Percentiles rank a stretch among this genome's conserved stretches.
phyloP scores from a whole-genome alignment of 1,140 invertebrate genomes.

The Drosophila navojoa region DNA sequence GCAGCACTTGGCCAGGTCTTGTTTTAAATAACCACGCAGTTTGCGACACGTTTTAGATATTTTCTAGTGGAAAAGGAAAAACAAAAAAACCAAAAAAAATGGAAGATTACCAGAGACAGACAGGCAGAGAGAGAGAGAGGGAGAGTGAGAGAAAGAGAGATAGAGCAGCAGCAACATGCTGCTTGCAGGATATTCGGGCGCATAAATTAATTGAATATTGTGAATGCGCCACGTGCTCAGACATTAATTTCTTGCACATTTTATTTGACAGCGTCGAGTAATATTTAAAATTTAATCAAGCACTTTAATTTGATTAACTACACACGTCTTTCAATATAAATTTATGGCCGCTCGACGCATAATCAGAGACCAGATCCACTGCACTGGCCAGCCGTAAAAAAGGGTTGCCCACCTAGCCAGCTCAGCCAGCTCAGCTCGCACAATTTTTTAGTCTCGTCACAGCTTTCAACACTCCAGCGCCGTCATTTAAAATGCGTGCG shows the following conservation, averaged over 20 bases:
- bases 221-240: conserved; percentile 57
- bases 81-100: conserved; percentile 14
- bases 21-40: conserved; percentile 57
- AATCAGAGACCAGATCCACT: conserved; percentile 62
- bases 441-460: conserved; percentile 46
- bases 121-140: too few species aligned
- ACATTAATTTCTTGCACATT: conserved; percentile 60
- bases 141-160: too few species aligned
- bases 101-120: conserved; percentile 1
- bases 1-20: conserved; percentile 48
- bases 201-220: conserved; percentile 66
- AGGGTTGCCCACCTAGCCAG: conserved; percentile 45
- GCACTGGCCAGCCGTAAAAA: conserved; percentile 60
- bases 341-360: conserved; percentile 74
- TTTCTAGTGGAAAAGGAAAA: conserved; percentile 36
- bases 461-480: conserved; percentile 78
- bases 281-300: conserved; percentile 80
- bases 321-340: conserved; percentile 82
- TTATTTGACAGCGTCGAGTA: conserved; percentile 19
- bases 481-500: conserved; percentile 79
- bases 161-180: neutral
- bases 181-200: conserved; percentile 14
- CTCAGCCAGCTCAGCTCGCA: conserved; percentile 8
- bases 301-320: conserved; percentile 82
- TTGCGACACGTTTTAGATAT: conserved; percentile 74